Evolutionary conservation across 2,113 vertebrate species (phyloP).

Genomic region (Myanophis thanlyinensis): DNA sequence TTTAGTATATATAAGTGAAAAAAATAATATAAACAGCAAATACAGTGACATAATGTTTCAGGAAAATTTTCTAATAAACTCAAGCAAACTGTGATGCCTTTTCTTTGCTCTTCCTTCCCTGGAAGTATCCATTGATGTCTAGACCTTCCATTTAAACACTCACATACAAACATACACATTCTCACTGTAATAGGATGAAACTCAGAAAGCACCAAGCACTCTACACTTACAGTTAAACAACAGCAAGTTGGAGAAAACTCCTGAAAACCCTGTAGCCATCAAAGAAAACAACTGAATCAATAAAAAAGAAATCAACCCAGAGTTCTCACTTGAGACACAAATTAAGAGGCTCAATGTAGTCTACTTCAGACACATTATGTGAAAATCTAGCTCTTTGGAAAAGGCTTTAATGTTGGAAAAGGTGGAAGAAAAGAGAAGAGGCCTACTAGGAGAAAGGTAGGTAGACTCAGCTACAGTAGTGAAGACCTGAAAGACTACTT

Average conservation of each 20-base stretch:
- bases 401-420: not conserved
- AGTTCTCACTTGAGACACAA: not conserved
- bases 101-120: not conserved
- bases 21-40: not conserved
- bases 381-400: not conserved
- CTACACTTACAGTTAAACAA: not conserved
- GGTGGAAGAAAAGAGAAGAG: not conserved
- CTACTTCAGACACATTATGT: not conserved
- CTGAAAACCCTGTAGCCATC: not conserved
- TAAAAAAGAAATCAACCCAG: not conserved
- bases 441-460: not conserved
- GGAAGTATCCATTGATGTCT: not conserved
- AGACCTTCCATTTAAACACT: not conserved
- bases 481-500: not conserved
- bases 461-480: not conserved
- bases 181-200: not conserved
- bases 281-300: not conserved
- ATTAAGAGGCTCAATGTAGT: not conserved
- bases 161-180: not conserved
- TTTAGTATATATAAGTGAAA: not conserved
- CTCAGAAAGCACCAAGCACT: too few relatives aligned
- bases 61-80: not conserved
- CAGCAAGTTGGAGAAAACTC: not conserved
- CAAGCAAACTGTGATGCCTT: not conserved
- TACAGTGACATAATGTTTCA: not conserved